Evolutionary conservation across 2,113 vertebrate species (phyloP).

Genomic region (Casuarius casuarius): DNA sequence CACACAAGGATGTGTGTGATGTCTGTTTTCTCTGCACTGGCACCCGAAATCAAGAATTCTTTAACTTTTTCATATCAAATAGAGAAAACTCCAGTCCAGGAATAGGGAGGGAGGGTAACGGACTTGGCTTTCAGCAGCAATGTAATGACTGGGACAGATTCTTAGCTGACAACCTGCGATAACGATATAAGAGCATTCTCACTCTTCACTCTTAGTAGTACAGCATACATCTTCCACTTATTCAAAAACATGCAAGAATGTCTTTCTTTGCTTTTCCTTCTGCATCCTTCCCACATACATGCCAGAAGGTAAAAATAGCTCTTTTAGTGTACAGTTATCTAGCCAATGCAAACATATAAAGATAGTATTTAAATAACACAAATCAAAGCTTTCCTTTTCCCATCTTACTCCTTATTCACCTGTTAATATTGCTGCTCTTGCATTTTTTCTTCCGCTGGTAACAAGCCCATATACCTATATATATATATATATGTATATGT

Average conservation of each 20-base stretch:
- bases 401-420: not conserved
- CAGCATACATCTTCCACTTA: not conserved
- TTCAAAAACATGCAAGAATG: not conserved
- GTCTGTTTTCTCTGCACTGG: not conserved
- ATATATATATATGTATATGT: not conserved
- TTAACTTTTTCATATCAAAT: not conserved
- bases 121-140: not conserved
- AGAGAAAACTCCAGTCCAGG: not conserved
- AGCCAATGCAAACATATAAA: not conserved
- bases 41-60: too few relatives aligned
- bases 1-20: not conserved
- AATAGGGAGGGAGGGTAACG: not conserved
- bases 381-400: not conserved
- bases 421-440: not conserved
- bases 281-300: not conserved
- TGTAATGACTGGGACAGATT: not conserved
- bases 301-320: not conserved
- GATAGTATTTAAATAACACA: not conserved
- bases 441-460: not conserved
- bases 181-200: not conserved
- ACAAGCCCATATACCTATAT: not conserved
- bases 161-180: not conserved
- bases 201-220: not conserved
- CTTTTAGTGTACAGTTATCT: not conserved
- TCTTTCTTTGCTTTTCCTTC: not conserved